Conservation (phyloP, 1,140 invertebrate species). For the Sesamia nonagrioides region DNA sequence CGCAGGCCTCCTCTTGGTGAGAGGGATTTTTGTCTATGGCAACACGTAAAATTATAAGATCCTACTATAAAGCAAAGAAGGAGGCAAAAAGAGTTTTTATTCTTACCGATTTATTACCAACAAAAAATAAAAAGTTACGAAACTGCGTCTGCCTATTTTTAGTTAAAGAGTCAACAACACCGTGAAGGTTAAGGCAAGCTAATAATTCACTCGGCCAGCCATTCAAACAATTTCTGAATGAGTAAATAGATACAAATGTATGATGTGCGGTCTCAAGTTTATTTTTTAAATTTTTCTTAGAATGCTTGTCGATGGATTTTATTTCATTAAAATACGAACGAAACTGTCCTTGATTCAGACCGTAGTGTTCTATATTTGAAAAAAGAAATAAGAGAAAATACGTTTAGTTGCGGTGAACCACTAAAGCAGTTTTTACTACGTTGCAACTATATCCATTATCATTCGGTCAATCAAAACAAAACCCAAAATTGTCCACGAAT, state of each 20-base stretch:
- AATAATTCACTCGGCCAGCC: constrained; percentile 25
- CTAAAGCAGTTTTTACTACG: too few species aligned
- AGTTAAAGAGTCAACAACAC: constrained; percentile 16
- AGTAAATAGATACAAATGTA: constrained; percentile 11
- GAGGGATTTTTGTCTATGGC: too few species aligned
- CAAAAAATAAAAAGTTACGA: not conserved
- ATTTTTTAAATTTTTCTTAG: not conserved
- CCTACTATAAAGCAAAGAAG: not conserved
- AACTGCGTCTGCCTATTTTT: constrained; percentile 30
- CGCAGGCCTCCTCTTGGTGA: too few species aligned
- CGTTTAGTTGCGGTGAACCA: too few species aligned
- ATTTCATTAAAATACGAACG: too few species aligned
- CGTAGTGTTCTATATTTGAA: too few species aligned
- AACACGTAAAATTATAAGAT: not conserved
- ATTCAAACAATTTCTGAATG: constrained; percentile 36
- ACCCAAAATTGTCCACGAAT: too few species aligned
- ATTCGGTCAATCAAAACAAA: too few species aligned
- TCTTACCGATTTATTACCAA: not conserved
- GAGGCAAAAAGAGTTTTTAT: not conserved
- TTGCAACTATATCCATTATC: too few species aligned
- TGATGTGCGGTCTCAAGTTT: not conserved
- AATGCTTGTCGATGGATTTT: too few species aligned
- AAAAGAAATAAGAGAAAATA: too few species aligned
- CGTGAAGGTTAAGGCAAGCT: constrained; percentile 10
- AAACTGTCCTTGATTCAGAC: too few species aligned